Evolutionary conservation across 1,140 invertebrate genomes (phyloP).

Genomic region (Sminthurinus signatus): DNA sequence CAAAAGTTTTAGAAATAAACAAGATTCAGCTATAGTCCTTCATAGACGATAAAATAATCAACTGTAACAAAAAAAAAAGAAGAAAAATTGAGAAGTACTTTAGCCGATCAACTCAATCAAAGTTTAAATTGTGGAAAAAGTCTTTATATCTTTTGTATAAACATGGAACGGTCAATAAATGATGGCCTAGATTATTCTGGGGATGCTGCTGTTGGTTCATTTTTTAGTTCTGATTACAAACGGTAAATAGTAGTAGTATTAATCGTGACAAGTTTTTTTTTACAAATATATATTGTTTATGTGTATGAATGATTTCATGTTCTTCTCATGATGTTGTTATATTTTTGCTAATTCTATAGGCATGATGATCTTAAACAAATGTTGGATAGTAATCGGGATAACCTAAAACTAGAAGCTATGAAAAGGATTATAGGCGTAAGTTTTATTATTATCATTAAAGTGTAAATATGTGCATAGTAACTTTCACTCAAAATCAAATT

Average conservation of each 20-base stretch:
- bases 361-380: conserved; percentile 90
- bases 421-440: conserved; percentile 92
- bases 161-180: conserved; percentile 29
- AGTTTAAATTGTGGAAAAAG: no score
- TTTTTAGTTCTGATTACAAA: conserved; percentile 40
- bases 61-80: no score
- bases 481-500: no score
- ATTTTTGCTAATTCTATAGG: conserved; percentile 48
- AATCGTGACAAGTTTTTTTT: background rate
- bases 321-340: background rate
- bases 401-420: conserved; percentile 97
- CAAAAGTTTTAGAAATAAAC: no score
- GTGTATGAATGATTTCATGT: background rate
- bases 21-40: no score
- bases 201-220: conserved; percentile 38
- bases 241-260: conserved; percentile 17
- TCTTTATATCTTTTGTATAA: background rate
- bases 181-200: conserved; percentile 41
- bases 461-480: no score
- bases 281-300: background rate
- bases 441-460: no score
- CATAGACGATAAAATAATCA: no score
- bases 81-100: no score
- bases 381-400: conserved; percentile 97
- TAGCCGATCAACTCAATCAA: no score